Evolutionary conservation across 2,113 vertebrate species (phyloP).

Genomic region (Noctilio leporinus): DNA sequence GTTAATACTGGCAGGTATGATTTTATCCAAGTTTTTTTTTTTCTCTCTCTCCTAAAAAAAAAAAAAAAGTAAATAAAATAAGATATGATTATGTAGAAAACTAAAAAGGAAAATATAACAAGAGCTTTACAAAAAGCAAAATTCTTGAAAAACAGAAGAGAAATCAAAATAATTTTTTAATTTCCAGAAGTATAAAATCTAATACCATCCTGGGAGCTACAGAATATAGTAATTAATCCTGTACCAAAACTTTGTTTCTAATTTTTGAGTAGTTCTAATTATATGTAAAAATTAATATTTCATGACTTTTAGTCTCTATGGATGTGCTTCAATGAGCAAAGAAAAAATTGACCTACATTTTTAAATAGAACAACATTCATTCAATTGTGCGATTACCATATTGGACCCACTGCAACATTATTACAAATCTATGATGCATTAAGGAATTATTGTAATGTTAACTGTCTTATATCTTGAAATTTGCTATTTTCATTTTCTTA

Average conservation of each 20-base stretch:
- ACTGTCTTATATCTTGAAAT: slow-evolving; percentile 8
- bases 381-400: background rate
- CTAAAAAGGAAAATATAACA: background rate
- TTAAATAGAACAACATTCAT: slow-evolving; percentile 7
- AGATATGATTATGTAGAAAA: slow-evolving; percentile 37
- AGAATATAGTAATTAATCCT: background rate
- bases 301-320: slow-evolving; percentile 15
- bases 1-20: slow-evolving; percentile 40
- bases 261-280: background rate
- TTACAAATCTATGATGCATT: background rate
- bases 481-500: background rate
- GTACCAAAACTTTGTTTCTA: background rate
- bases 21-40: background rate
- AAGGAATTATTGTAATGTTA: background rate
- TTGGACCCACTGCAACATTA: background rate
- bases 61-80: background rate
- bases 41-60: slow-evolving; percentile 47
- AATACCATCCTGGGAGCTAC: background rate
- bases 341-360: slow-evolving; percentile 18
- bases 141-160: background rate
- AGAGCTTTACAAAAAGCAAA: background rate
- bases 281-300: background rate
- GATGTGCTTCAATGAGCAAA: background rate
- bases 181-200: background rate
- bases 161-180: slow-evolving; percentile 28